Conservation (phyloP, 2,113 vertebrate species). For the Calyptomena viridis region DNA sequence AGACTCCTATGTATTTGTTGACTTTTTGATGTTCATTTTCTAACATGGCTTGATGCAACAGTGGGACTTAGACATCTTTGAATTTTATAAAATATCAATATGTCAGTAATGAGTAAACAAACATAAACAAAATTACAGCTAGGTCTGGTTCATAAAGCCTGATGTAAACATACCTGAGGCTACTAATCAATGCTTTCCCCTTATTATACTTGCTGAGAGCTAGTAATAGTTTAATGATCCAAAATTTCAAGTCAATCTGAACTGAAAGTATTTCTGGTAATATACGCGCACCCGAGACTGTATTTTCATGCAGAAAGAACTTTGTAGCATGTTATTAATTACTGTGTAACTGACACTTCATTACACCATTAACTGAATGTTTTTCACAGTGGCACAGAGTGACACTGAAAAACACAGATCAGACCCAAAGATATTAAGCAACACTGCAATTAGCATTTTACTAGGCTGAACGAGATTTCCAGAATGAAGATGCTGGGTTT, state of each 20-base stretch:
- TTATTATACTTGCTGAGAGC: neutral
- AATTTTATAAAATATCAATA: neutral
- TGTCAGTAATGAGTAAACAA: neutral
- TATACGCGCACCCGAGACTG: neutral
- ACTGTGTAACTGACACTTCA: neutral
- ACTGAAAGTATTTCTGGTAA: neutral
- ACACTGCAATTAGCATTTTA: neutral
- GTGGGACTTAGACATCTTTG: neutral
- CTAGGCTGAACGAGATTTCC: neutral
- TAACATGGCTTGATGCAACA: neutral
- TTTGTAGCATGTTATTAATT: neutral
- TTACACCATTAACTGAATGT: neutral
- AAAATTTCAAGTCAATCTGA: neutral
- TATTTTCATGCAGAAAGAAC: neutral
- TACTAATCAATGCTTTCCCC: neutral
- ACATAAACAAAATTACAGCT: neutral
- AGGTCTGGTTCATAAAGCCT: neutral
- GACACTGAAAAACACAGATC: neutral
- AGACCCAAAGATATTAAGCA: neutral
- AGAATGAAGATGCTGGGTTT: neutral
- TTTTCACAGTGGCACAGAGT: neutral
- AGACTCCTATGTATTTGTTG: neutral
- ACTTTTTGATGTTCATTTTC: neutral
- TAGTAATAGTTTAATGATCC: neutral
- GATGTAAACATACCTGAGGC: neutral